Evolutionary conservation across 2,113 vertebrate species (phyloP), one percentile per base, ranked within the genome.

Genomic region (Saccopteryx bilineata): DNA sequence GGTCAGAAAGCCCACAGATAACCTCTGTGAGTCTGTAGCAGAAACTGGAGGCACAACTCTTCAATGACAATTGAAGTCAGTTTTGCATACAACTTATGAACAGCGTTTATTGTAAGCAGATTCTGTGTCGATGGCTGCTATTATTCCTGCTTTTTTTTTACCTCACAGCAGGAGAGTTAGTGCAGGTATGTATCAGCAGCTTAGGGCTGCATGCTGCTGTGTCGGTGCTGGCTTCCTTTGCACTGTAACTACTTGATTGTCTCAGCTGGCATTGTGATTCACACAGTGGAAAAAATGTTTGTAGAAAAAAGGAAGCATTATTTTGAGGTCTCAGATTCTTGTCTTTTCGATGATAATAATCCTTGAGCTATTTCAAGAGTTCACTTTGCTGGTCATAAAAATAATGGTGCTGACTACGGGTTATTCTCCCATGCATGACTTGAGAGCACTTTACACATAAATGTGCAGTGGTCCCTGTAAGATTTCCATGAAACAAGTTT

Each of bases 321-420:
- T 26, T 61, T 3, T 2, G 19, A 91, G 65, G 19, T 75, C 58
- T 78, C 28, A 60, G 65, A 93, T 50, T 61, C n/a, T 5, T 85
- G 50, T 60, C 26, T 33, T 71, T 92, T 76, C 78, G 65, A 7
- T 19, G 48, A 15, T 76, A 33, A 85, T 39, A 54, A 88, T 74
- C 12, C 5, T 39, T 52, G 80, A 87, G 63, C 54, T 48, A 48
- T 91, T 96, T 81, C 46, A 81, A 61, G 21, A 21, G 21, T 91
- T 90, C 68, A 19, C n/a, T 93, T 93, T 69, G 7, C 46, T 92
- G n/a, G 23, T 74, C 54, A 48, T 79, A 81, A 69, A 94, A 92
- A 84, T 63, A 65, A 82, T 52, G 50, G 60, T 39, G 21, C 23
- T 15, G 28, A 68, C 1, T 31, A 9, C 80, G 74, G 46, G 15